phyloP scores from a whole-genome alignment of 2,888 invertebrate genomes.

The Machimus atricapillus region DNA sequence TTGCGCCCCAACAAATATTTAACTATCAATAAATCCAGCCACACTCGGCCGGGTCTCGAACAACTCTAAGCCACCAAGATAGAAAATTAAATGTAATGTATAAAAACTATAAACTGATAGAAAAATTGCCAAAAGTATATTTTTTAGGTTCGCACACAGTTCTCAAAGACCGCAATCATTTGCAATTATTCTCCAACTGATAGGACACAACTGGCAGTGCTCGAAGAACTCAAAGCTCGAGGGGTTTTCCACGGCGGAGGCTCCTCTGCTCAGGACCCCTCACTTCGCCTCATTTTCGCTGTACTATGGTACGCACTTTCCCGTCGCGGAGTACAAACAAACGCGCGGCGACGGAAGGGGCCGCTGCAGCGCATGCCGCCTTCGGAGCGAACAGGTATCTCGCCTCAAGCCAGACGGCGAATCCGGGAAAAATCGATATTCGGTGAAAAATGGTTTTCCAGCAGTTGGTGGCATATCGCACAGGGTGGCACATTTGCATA shows the following conservation, averaged over 20 bases:
- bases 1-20: neutral
- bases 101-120: neutral
- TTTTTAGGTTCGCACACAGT: slow-evolving; percentile 42
- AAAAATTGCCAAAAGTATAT: neutral
- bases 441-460: slow-evolving; percentile 33
- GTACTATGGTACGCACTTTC: slow-evolving; percentile 19
- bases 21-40: neutral
- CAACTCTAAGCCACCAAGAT: neutral
- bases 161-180: slow-evolving; percentile 41
- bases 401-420: slow-evolving; percentile 34
- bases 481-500: slow-evolving; percentile 29
- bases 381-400: slow-evolving; percentile 44
- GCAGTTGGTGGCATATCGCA: slow-evolving; percentile 38
- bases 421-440: slow-evolving; percentile 45
- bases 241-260: slow-evolving; percentile 19
- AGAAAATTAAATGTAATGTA: slow-evolving; percentile 31
- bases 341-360: neutral
- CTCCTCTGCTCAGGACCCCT: neutral
- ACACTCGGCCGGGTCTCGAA: neutral
- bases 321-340: neutral
- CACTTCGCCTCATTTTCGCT: slow-evolving; percentile 5
- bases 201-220: slow-evolving; percentile 45
- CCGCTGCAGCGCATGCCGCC: slow-evolving; percentile 15
- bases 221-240: slow-evolving; percentile 24
- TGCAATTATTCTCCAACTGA: slow-evolving; percentile 46